Conservation (phyloP, 2,888 invertebrate species). For the Drosophila macrospina region DNA sequence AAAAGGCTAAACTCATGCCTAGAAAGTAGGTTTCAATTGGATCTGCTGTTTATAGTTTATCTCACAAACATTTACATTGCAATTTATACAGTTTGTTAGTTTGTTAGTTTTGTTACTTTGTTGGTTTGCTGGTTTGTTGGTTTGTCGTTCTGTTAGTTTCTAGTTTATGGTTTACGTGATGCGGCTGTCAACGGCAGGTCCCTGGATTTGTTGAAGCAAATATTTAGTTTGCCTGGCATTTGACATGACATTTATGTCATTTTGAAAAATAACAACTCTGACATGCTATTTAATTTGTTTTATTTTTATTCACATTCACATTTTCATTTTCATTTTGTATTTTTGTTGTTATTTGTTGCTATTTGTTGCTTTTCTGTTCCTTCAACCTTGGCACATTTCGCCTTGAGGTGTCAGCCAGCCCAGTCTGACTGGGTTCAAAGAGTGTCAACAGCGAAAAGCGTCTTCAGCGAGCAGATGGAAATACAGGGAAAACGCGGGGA, state of each 20-base stretch:
- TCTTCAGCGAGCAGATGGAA: constrained; percentile 19
- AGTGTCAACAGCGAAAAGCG: constrained; percentile 59
- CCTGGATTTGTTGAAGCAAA: constrained; percentile 34
- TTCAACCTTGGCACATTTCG: constrained; percentile 49
- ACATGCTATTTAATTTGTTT: constrained; percentile 76
- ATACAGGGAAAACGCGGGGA: constrained; percentile 28
- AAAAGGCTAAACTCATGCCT: neutral
- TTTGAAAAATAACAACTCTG: constrained; percentile 69
- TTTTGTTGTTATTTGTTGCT: neutral
- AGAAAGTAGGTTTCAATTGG: constrained; percentile 5
- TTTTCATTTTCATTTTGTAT: constrained; percentile 11
- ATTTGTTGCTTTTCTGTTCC: constrained; percentile 32
- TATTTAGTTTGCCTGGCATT: constrained; percentile 62
- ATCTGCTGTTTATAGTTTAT: constrained; percentile 14
- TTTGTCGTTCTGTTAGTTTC: constrained; percentile 5
- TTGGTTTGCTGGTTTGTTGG: constrained; percentile 5
- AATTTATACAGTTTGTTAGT: constrained; percentile 11
- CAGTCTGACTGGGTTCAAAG: constrained; percentile 50
- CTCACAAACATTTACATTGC: constrained; percentile 21
- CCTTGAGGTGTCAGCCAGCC: constrained; percentile 72
- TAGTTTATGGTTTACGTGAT: constrained; percentile 36
- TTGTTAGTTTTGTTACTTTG: neutral
- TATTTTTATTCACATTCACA: constrained; percentile 14
- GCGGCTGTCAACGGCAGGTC: constrained; percentile 64
- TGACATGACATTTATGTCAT: constrained; percentile 79